A percentile compares a stretch with the other conserved stretches of the same genome.
phyloP scores from a whole-genome alignment of 2,888 invertebrate genomes.

The Strigamia crassipes region DNA sequence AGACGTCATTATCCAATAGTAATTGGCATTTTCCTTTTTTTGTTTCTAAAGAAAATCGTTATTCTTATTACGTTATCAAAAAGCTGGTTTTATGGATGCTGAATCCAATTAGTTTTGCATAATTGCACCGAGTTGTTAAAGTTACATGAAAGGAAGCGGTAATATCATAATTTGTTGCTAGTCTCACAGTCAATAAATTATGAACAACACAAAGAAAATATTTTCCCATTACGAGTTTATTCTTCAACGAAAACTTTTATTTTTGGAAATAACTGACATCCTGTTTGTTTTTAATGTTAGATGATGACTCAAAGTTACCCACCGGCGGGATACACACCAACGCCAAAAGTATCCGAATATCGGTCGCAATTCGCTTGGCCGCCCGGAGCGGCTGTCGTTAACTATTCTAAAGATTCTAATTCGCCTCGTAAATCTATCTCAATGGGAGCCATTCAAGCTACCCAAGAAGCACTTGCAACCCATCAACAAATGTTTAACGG shows the following conservation, averaged over 20 bases:
- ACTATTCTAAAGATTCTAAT: conserved; percentile 52
- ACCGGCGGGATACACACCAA: conserved; percentile 47
- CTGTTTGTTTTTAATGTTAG: conserved; percentile 17
- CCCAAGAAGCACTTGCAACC: conserved; percentile 52
- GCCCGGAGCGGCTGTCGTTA: conserved; percentile 56
- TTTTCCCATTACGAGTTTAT: no score
- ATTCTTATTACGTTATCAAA: no score
- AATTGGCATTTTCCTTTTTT: not conserved
- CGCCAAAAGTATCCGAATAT: conserved; percentile 68
- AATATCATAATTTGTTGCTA: no score
- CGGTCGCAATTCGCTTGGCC: conserved; percentile 90
- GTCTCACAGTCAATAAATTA: no score
- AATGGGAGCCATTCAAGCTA: conserved; percentile 80
- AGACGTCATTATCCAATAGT: conserved; percentile 39
- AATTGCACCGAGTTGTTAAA: no score
- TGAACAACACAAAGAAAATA: no score
- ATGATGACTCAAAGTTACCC: conserved; percentile 51
- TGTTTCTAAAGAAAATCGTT: not conserved
- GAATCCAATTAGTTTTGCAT: no score
- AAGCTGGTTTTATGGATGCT: no score
- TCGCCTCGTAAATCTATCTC: conserved; percentile 81
- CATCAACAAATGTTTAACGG: conserved; percentile 15
- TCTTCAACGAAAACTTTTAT: not conserved
- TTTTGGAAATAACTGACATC: no score
- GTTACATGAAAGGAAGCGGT: no score